Base-by-base conservation (phyloP, 2,797 vertebrate species). In the Cichlasoma orientale region DNA sequence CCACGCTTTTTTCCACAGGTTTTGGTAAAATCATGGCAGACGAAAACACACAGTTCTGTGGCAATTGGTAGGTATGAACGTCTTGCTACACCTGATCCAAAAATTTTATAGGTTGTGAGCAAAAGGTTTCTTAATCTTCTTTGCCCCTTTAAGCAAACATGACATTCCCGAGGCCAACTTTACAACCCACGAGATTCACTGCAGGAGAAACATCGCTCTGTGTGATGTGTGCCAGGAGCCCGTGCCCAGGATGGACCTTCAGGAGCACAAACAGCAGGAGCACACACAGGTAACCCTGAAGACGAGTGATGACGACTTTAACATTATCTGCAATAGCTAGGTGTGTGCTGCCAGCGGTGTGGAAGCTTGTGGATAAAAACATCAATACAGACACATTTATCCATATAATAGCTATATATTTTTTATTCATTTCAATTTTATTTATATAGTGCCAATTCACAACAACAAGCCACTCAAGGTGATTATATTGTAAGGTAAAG, bases 121-220 rank as follows among this genome's bases (percentile, higher is more conserved):
- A 59, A 5, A 4, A 11, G 3, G 73, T 31, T 68, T 29, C 0
- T 25, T 4, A 19, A 33, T 59, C 9, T 53, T 63, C 23, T 61
- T 29, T 73, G 3, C 7, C 72, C 91, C 91, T 72, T 72, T 0
- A 85, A 99, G 98, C 95, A 97, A 98, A 92, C 98, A 96, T 87
- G 95, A 98, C 47, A 97, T 99, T 85, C 97, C 97, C n/a, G 94
- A 95, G 79, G 95, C 95, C 11, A 99, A 99, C 82, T 99, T 98
- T 82, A 97, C 97, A 27, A 98, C 97, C 44, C 98, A 99, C 9
- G 98, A 99, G 91, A 97, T 99, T 89, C 97, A 99, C 93, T 99
- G 98, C 82, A 93, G 95, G 19, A 96, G 98, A 74, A 99, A 99
- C 73, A 97, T 99, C 0, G 95, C 95, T 13, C 88, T 99, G 1